phyloP scores from a whole-genome alignment of 1,140 invertebrate species.

The Pomphorhynchus laevis region DNA sequence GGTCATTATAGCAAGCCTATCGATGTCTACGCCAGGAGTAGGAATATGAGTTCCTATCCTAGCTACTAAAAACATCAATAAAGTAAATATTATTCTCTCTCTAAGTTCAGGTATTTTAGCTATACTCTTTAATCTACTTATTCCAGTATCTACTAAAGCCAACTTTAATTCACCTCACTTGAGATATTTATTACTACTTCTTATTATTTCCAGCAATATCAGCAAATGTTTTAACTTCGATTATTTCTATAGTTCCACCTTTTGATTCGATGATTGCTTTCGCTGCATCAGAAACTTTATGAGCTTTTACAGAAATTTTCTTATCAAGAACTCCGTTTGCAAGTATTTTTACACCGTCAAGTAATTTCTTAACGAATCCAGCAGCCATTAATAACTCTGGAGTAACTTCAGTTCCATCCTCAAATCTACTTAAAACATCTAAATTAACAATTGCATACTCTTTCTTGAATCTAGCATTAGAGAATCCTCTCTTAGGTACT shows the following conservation, averaged over 20 bases:
- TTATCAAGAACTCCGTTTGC: neutral
- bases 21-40: neutral
- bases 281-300: neutral
- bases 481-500: neutral
- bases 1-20: neutral
- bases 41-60: conserved; percentile 2
- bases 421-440: neutral
- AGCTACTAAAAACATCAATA: neutral
- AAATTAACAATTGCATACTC: neutral
- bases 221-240: neutral
- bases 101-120: neutral
- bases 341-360: neutral
- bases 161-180: neutral
- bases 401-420: neutral
- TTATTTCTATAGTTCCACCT: conserved; percentile 1
- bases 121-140: neutral
- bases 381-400: neutral
- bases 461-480: neutral
- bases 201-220: neutral
- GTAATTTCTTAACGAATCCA: neutral
- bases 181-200: neutral
- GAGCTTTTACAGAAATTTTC: neutral
- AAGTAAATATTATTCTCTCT: neutral
- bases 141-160: too few relatives aligned
- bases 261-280: neutral